Evolutionary conservation across 2,888 invertebrate genomes (phyloP).

Genomic region (Dolichomitus sp.): DNA sequence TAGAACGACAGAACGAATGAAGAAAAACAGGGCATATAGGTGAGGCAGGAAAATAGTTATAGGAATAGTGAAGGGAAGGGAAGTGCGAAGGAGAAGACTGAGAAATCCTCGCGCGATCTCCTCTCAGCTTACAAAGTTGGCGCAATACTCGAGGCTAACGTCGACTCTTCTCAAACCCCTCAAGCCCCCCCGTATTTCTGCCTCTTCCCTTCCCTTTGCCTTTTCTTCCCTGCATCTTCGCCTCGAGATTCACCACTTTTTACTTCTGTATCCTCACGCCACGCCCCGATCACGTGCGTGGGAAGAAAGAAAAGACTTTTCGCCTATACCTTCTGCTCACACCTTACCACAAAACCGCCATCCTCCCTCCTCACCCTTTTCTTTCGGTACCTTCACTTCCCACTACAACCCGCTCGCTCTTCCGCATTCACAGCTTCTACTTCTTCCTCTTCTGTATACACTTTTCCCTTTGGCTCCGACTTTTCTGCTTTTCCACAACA

Average conservation of each 20-base stretch:
- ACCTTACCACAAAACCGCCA: constrained; percentile 4
- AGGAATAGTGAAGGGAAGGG: constrained; percentile 37
- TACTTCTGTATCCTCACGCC: constrained; percentile 43
- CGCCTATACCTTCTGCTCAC: constrained; percentile 20
- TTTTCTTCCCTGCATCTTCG: constrained; percentile 41
- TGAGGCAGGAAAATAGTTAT: constrained; percentile 50
- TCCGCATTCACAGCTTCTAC: constrained; percentile 16
- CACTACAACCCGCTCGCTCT: constrained; percentile 1
- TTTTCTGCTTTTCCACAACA: constrained; percentile 7
- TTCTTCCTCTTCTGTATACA: constrained; percentile 8
- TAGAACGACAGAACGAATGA: not conserved
- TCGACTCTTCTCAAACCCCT: constrained; percentile 50
- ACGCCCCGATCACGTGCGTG: constrained; percentile 74
- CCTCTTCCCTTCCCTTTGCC: constrained; percentile 29
- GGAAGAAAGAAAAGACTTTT: constrained; percentile 59
- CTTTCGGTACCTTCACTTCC: constrained; percentile 14
- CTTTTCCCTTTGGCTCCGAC: constrained; percentile 20
- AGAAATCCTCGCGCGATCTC: constrained; percentile 81
- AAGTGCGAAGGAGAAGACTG: constrained; percentile 47
- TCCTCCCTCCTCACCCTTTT: not conserved
- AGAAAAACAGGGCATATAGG: constrained; percentile 7
- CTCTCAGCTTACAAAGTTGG: constrained; percentile 83
- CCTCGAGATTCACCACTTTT: constrained; percentile 52
- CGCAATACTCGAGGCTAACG: constrained; percentile 80
- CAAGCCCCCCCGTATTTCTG: not conserved